Evolutionary conservation across 1,140 invertebrate genomes (phyloP), one percentile per base, ranked within the genome.

Genomic region (Drosophila pachea): DNA sequence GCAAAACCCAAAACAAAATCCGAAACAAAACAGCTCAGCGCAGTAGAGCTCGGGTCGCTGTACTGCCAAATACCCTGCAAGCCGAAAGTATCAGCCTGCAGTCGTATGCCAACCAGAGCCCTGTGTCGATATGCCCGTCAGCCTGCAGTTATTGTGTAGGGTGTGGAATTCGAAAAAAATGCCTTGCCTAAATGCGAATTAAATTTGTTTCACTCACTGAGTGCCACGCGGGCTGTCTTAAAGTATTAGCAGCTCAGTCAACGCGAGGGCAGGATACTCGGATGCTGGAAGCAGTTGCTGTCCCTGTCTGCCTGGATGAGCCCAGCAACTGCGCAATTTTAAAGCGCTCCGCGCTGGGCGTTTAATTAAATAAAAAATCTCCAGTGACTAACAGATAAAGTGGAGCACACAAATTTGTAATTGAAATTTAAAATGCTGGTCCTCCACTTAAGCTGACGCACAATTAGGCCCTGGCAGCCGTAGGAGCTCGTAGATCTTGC

Each of bases 171-270:
- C 14, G 4, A 60, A 49, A 71, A 66, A 66, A 66, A 50, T 72
- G 49, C 65, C 73, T 54, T 63, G 73, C 64, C 79, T 74, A 86
- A 84, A 84, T 84, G 76, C 76, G 79, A 84, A 86, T 86, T 84
- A 86, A 84, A 84, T 84, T 84, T 73, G 81, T 66, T 72, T 74
- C 63, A 63, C 67, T 54, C 38, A 50, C 33, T 11, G 53, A 69
- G 74, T 68, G 78, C 52, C 32, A 54, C 65, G 47, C 62, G 50
- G 60, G 45, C 76, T 73, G 81, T 86, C 79, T 86, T 84, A 86
- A 84, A 86, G 79, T 84, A 84, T 84, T 84, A 84, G 62, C 73
- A 66, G 76, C 81, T 79, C 75, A 76, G 69, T 69, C 61, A 64
- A 56, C 54, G 67, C 32, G 56, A 22, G 22, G 38, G 32, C 7